Conservation (phyloP, 2,113 vertebrate species). For the Pelodiscus sinensis region DNA sequence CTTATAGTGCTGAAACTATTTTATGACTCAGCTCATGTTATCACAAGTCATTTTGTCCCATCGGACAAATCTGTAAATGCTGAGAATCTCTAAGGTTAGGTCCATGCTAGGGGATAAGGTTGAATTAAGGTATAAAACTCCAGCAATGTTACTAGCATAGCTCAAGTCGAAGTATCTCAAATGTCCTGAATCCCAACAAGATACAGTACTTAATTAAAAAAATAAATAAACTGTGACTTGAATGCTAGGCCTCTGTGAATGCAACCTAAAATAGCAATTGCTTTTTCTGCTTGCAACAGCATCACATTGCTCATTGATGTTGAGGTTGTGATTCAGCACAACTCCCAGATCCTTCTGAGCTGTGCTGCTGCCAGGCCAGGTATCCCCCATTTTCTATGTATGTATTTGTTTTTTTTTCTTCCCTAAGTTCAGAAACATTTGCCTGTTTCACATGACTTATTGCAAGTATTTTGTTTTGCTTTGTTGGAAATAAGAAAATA, state of each 20-base stretch:
- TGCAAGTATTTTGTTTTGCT: background rate
- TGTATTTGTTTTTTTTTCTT: background rate
- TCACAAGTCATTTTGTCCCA: background rate
- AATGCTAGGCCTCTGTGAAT: background rate
- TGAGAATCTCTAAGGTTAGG: background rate
- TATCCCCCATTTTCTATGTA: background rate
- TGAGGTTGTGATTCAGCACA: background rate
- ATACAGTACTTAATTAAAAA: background rate
- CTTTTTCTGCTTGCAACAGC: background rate
- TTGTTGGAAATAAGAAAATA: background rate
- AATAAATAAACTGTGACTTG: background rate
- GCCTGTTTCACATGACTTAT: background rate
- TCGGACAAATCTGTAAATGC: background rate
- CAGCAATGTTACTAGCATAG: too few relatives aligned
- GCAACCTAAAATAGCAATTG: background rate
- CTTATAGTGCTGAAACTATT: background rate
- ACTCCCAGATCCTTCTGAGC: background rate
- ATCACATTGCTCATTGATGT: background rate
- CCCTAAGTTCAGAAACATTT: background rate
- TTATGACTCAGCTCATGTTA: background rate
- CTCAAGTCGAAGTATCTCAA: background rate
- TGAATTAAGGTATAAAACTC: too few relatives aligned
- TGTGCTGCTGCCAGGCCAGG: background rate
- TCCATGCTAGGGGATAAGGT: too few relatives aligned
- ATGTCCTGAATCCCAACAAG: background rate